Evolutionary conservation across 2,113 vertebrate genomes (phyloP).

Genomic region (Corythoichthys intestinalis): DNA sequence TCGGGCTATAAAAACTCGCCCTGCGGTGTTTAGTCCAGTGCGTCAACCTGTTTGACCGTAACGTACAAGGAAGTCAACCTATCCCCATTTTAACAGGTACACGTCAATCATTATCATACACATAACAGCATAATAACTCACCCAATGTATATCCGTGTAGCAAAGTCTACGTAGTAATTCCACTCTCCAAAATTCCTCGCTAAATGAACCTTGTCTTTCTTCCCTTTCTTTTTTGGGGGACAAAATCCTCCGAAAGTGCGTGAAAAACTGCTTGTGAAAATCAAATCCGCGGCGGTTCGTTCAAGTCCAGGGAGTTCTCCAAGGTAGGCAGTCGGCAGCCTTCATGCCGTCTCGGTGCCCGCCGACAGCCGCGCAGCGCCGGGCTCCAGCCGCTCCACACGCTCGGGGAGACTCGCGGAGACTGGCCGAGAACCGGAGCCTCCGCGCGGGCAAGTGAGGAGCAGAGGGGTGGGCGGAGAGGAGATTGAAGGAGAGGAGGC

Average conservation of each 20-base stretch:
- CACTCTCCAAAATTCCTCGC: neutral
- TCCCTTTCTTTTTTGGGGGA: neutral
- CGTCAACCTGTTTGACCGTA: constrained; percentile 37
- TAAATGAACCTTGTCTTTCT: neutral
- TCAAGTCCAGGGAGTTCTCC: constrained; percentile 30
- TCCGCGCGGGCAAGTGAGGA: neutral
- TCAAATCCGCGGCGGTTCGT: neutral
- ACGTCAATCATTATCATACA: neutral
- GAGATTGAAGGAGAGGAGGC: neutral
- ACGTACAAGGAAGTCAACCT: constrained; percentile 40
- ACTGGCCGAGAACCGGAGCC: neutral
- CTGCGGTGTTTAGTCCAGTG: no score
- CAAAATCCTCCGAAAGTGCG: neutral
- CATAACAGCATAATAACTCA: constrained; percentile 11
- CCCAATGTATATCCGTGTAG: constrained; percentile 10
- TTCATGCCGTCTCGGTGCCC: constrained; percentile 25
- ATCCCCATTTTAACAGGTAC: neutral
- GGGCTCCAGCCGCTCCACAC: neutral
- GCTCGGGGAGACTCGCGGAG: neutral
- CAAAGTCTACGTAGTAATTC: neutral
- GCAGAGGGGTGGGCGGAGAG: neutral
- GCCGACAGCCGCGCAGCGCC: constrained; percentile 3
- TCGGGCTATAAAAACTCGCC: no score
- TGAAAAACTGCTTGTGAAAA: neutral
- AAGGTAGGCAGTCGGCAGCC: constrained; percentile 5